Conservation (phyloP, 2,888 invertebrate genomes). For the Ditula angustiorana region DNA sequence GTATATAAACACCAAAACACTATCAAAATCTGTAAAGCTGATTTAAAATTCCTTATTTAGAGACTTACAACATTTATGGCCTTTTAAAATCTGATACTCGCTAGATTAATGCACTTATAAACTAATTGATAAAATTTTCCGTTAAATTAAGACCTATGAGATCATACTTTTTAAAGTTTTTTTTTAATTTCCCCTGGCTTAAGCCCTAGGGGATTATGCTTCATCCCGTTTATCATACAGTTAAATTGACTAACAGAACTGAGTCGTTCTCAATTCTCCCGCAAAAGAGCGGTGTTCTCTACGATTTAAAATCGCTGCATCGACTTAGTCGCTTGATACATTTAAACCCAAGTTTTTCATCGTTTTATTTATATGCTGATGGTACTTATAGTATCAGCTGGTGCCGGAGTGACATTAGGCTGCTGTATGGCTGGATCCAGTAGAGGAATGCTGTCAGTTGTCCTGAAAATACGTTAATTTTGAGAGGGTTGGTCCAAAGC, state of each 20-base stretch:
- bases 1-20: conserved; percentile 18
- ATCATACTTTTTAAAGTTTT: conserved; percentile 3
- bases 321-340: conserved; percentile 21
- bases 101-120: conserved; percentile 6
- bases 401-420: conserved; percentile 71
- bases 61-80: conserved; percentile 25
- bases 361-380: conserved; percentile 72
- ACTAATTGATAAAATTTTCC: conserved; percentile 6
- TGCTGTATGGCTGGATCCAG: conserved; percentile 77
- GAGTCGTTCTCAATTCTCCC: neutral
- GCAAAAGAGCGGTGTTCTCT: neutral
- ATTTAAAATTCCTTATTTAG: conserved; percentile 32
- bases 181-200: conserved; percentile 3
- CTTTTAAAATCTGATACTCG: conserved; percentile 13
- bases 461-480: conserved; percentile 68
- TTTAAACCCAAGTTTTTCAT: neutral
- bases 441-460: conserved; percentile 79
- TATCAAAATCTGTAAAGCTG: conserved; percentile 39
- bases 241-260: conserved; percentile 15
- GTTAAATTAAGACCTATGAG: conserved; percentile 18
- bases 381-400: conserved; percentile 80
- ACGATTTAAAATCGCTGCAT: conserved; percentile 21
- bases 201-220: neutral
- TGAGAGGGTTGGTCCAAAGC: too few relatives aligned
- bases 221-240: conserved; percentile 3